Conservation (phyloP, 2,113 vertebrate genomes). For the Steatornis caripensis region DNA sequence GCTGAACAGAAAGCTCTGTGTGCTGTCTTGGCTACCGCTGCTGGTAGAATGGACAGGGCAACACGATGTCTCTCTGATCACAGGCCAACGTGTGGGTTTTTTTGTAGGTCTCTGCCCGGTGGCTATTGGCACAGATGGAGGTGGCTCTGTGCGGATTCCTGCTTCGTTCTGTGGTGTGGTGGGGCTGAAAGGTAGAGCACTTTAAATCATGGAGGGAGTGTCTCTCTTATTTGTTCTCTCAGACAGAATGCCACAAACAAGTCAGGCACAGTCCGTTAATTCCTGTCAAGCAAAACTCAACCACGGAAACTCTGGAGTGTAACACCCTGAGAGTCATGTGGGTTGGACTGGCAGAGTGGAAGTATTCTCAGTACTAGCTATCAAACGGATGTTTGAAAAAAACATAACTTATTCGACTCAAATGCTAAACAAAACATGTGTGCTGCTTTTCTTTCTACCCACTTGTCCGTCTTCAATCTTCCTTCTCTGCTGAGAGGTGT, state of each 20-base stretch:
- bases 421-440: not conserved
- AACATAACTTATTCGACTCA: not conserved
- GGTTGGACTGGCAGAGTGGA: not conserved
- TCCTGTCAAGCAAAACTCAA: not conserved
- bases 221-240: not conserved
- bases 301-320: not conserved
- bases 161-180: constrained; percentile 66
- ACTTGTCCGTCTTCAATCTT: not conserved
- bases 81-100: not conserved
- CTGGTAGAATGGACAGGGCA: not conserved
- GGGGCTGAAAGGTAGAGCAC: constrained; percentile 65
- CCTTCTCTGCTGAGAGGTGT: not conserved
- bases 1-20: not conserved
- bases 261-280: not conserved
- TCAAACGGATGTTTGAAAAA: not conserved
- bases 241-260: not conserved
- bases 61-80: not conserved
- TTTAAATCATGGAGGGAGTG: not conserved
- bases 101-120: constrained; percentile 65
- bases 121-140: constrained; percentile 67
- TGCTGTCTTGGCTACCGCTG: not conserved
- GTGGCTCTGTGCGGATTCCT: constrained; percentile 68
- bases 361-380: not conserved
- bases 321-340: not conserved
- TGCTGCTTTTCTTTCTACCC: not conserved